phyloP scores from a whole-genome alignment of 2,888 invertebrate species.

The Eucera pruinosa region DNA sequence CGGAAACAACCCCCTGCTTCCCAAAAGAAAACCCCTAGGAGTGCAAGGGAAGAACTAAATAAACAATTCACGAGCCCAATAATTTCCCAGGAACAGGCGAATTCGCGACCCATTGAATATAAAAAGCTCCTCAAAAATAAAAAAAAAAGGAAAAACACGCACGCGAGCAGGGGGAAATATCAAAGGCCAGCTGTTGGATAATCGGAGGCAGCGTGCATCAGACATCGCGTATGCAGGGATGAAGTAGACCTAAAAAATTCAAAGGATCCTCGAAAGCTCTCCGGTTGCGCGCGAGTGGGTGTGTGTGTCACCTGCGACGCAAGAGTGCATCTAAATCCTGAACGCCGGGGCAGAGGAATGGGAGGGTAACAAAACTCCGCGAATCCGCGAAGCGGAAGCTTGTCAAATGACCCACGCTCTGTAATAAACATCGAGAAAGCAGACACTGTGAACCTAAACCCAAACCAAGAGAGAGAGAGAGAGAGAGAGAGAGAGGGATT shows the following conservation, averaged over 20 bases:
- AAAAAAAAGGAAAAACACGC: too few relatives aligned
- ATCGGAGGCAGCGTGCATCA: background rate
- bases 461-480: too few relatives aligned
- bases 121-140: too few relatives aligned
- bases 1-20: too few relatives aligned
- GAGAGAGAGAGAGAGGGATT: too few relatives aligned
- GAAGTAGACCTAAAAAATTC: background rate
- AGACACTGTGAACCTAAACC: background rate
- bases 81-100: too few relatives aligned
- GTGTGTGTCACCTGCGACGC: background rate
- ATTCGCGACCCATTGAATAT: too few relatives aligned
- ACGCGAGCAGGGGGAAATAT: background rate
- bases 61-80: too few relatives aligned
- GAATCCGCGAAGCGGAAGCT: conserved; percentile 12
- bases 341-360: too few relatives aligned
- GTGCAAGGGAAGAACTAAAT: too few relatives aligned
- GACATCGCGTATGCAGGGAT: background rate
- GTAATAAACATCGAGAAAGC: conserved; percentile 19
- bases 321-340: background rate
- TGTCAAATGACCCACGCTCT: conserved; percentile 11
- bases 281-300: background rate
- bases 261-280: background rate
- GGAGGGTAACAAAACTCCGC: conserved; percentile 1
- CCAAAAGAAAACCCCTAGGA: too few relatives aligned
- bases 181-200: background rate